phyloP scores from a whole-genome alignment of 1,140 invertebrate species.

The Monochamus saltuarius region DNA sequence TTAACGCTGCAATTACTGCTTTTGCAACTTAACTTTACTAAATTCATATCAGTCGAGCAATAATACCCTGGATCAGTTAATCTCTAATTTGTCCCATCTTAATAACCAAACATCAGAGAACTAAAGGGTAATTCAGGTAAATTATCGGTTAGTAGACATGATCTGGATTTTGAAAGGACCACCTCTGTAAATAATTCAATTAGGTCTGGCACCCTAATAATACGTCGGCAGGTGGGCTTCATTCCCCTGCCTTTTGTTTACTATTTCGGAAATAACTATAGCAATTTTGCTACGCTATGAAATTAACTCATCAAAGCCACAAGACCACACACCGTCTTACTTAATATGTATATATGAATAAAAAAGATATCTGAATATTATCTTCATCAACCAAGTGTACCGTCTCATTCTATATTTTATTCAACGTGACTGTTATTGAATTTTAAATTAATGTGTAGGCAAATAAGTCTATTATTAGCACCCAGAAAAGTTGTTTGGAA shows the following conservation, averaged over 20 bases:
- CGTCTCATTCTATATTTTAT: no score
- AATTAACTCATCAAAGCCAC: conserved; percentile 20
- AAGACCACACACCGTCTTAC: conserved; percentile 16
- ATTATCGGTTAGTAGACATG: conserved; percentile 6
- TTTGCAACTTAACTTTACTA: no score
- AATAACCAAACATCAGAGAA: conserved; percentile 12
- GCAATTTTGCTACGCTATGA: conserved; percentile 17
- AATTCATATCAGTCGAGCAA: neutral
- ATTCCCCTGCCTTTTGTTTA: conserved; percentile 13
- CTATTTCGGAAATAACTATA: conserved; percentile 20
- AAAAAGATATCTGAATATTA: no score
- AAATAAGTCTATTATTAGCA: no score
- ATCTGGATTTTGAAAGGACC: conserved; percentile 11
- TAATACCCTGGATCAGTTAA: conserved; percentile 11
- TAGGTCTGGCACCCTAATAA: conserved; percentile 10
- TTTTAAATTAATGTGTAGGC: no score
- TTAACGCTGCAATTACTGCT: no score
- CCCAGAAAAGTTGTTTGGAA: no score
- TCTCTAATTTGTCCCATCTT: conserved; percentile 13
- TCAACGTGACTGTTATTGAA: no score
- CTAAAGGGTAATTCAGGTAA: conserved; percentile 13
- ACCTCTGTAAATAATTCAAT: conserved; percentile 23
- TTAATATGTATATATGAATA: neutral
- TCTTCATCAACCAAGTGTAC: no score
- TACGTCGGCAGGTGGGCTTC: conserved; percentile 15